Conservation (phyloP, 2,797 vertebrate genomes). For the Kryptopterus vitreolus region DNA sequence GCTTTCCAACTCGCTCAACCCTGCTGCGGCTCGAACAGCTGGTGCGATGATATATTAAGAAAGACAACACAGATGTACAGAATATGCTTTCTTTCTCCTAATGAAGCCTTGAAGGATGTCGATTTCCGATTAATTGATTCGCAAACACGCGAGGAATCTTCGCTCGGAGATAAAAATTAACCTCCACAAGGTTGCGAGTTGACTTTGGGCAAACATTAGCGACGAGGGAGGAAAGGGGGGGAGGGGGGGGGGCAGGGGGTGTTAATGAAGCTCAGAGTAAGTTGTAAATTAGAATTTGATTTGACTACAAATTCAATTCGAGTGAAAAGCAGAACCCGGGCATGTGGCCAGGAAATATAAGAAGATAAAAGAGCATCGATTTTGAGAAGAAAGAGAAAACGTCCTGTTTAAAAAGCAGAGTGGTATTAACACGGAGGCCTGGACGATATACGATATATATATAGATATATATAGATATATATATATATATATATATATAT, state of each 20-base stretch:
- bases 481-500: too few relatives aligned
- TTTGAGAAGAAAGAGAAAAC: too few relatives aligned
- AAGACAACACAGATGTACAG: too few relatives aligned
- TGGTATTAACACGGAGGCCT: too few relatives aligned
- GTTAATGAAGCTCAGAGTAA: not conserved
- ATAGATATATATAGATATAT: too few relatives aligned
- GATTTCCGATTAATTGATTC: slow-evolving; percentile 5
- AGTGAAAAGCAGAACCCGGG: not conserved
- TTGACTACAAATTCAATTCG: not conserved
- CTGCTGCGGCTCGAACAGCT: not conserved
- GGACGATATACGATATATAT: too few relatives aligned
- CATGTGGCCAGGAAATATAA: slow-evolving; percentile 3
- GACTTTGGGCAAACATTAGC: not conserved
- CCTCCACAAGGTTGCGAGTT: not conserved
- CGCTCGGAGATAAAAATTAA: not conserved
- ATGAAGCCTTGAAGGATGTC: slow-evolving; percentile 6
- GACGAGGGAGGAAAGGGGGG: too few relatives aligned
- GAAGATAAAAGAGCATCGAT: not conserved
- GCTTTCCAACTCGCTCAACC: too few relatives aligned
- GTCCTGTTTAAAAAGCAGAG: not conserved
- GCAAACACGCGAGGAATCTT: not conserved
- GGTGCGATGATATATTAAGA: not conserved
- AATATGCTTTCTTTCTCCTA: slow-evolving; percentile 2
- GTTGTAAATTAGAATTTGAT: not conserved
- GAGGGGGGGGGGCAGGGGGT: too few relatives aligned